Percentiles rank a stretch among this genome's conserved stretches.
Evolutionary conservation across 2,113 vertebrate genomes (phyloP).

Genomic region (Microtus oregoni): DNA sequence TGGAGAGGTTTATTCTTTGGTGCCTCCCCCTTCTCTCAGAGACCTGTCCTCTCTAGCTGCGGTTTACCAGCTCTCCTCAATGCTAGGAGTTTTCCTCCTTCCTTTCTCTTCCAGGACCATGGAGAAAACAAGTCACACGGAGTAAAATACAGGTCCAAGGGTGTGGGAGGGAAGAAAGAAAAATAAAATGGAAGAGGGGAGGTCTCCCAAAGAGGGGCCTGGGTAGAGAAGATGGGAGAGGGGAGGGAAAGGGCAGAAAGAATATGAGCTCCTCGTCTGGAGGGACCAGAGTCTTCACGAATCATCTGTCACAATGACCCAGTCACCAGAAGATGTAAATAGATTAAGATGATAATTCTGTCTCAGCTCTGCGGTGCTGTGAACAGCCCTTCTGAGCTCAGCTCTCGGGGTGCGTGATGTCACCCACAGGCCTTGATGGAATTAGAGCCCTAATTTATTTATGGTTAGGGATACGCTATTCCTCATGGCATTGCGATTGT

Average conservation of each 20-base stretch:
- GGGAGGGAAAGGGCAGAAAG: background rate
- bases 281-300: conserved; percentile 60
- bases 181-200: background rate
- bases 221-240: background rate
- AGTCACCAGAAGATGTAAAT: conserved; percentile 70
- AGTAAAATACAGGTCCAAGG: background rate
- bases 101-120: conserved; percentile 13
- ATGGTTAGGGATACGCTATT: conserved; percentile 61
- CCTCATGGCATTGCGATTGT: conserved; percentile 58
- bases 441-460: conserved; percentile 78
- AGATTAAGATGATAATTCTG: conserved; percentile 73
- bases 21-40: background rate
- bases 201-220: accelerated
- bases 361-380: conserved; percentile 65
- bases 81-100: background rate
- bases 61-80: conserved; percentile 47
- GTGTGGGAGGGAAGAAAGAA: background rate
- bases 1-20: conserved; percentile 20
- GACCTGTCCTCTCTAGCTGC: background rate
- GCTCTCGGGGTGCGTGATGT: conserved; percentile 62
- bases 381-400: background rate
- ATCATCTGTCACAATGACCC: conserved; percentile 58
- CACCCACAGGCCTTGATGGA: conserved; percentile 70
- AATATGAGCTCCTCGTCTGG: conserved; percentile 54
- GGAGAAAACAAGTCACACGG: conserved; percentile 50